These are phyloP conservation scores for Scaeva pyrastri DNA, from an alignment of 2,888 invertebrate genomes.

Conservation along the genomic window DNA sequence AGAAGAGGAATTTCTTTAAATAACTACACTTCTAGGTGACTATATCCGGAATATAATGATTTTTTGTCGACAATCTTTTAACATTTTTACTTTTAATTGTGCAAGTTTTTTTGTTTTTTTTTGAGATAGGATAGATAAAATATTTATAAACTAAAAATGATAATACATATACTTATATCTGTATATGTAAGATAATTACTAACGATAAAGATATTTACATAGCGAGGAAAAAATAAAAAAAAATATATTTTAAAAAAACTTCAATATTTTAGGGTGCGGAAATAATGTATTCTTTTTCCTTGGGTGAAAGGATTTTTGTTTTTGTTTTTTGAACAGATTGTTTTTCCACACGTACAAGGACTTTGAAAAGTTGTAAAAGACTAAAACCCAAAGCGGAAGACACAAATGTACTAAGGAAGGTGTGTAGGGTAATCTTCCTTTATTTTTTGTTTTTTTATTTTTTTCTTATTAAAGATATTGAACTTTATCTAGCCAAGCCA, in stretches of 20 bases:
- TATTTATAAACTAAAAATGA: conserved; percentile 79
- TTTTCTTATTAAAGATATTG: conserved; percentile 42
- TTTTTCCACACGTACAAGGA: conserved; percentile 1
- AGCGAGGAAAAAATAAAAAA: conserved; percentile 22
- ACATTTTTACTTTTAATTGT: conserved; percentile 46
- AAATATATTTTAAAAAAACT: background rate
- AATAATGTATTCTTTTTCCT: too few relatives aligned
- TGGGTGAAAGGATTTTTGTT: background rate
- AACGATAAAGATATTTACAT: conserved; percentile 84
- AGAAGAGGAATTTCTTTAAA: conserved; percentile 49
- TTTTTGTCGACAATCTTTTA: conserved; percentile 52
- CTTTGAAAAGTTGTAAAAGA: conserved; percentile 20
- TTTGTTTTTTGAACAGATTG: background rate
- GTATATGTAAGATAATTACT: conserved; percentile 81
- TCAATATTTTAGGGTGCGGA: background rate
- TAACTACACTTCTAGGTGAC: conserved; percentile 53
- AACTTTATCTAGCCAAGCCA: conserved; percentile 65
- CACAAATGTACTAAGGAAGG: conserved; percentile 39
- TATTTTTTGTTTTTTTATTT: background rate
- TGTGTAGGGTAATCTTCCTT: conserved; percentile 47
- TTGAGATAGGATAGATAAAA: conserved; percentile 58
- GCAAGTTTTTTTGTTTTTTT: conserved; percentile 18
- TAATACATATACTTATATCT: conserved; percentile 77
- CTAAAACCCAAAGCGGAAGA: conserved; percentile 39
- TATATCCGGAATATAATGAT: conserved; percentile 67